Percentiles rank a stretch among this genome's conserved stretches.
These are phyloP conservation scores for Onthophagus taurus DNA, from an alignment of 1,140 invertebrate genomes.

Conservation along the genomic window DNA sequence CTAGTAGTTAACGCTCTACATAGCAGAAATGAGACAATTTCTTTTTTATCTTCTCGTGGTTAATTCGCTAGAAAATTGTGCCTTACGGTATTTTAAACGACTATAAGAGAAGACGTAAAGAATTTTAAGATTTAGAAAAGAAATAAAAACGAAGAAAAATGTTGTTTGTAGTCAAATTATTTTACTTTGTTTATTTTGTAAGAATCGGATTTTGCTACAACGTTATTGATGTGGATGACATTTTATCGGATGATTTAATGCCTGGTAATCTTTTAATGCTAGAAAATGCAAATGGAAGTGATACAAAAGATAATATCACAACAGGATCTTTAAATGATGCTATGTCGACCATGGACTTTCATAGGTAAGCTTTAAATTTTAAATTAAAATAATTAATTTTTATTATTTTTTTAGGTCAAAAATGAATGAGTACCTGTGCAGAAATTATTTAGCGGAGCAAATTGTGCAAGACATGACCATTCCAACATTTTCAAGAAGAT, in stretches of 20 bases:
- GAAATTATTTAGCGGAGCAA: slow-evolving; percentile 58
- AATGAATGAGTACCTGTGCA: slow-evolving; percentile 65
- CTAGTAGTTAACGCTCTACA: no score
- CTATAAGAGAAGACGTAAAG: no score
- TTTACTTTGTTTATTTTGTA: no score
- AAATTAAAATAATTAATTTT: slow-evolving; percentile 7
- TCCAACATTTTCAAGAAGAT: slow-evolving; percentile 39
- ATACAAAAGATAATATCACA: slow-evolving; percentile 17
- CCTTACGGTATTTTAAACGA: no score
- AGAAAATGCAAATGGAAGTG: slow-evolving; percentile 25
- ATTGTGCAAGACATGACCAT: slow-evolving; percentile 51
- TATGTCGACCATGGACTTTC: slow-evolving; percentile 48
- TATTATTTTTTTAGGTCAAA: slow-evolving; percentile 43
- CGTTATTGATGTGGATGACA: slow-evolving; percentile 47
- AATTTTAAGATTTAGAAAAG: no score
- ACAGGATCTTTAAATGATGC: slow-evolving; percentile 47
- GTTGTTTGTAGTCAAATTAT: no score
- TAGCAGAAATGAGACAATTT: no score
- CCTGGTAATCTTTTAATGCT: slow-evolving; percentile 46
- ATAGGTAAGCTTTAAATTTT: slow-evolving; percentile 42
- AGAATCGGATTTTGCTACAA: no score
- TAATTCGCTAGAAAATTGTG: no score
- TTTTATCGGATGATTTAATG: slow-evolving; percentile 50
- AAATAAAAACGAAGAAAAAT: no score
- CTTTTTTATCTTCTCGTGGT: no score